Conservation (phyloP, 2,888 invertebrate species). For the Noctua janthina region DNA sequence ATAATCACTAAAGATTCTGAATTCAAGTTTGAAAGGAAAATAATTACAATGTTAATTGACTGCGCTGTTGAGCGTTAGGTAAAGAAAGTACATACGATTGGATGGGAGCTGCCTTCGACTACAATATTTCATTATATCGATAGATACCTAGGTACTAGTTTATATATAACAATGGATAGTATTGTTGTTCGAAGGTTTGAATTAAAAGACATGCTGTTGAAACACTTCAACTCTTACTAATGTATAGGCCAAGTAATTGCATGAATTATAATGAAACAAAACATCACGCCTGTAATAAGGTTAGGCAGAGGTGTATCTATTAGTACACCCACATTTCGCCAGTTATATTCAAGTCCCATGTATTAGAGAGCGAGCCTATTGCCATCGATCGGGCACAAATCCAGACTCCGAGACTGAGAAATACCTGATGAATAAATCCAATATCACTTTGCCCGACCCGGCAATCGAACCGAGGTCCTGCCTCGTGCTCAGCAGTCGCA, state of each 20-base stretch:
- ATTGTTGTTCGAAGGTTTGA: conserved; percentile 28
- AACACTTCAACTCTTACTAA: neutral
- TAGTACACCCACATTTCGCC: no score
- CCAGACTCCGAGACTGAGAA: no score
- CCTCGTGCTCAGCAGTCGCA: neutral
- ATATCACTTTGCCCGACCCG: neutral
- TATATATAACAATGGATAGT: conserved; percentile 43
- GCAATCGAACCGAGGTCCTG: no score
- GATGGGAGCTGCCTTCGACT: conserved; percentile 49
- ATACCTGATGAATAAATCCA: no score
- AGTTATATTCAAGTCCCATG: no score
- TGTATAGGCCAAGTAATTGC: neutral
- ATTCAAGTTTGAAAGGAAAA: conserved; percentile 18
- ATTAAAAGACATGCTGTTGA: conserved; percentile 27
- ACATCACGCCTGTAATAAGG: no score
- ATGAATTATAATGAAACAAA: neutral
- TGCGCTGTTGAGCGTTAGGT: conserved; percentile 57
- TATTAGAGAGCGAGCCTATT: no score
- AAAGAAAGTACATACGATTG: conserved; percentile 37
- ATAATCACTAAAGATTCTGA: conserved; percentile 19
- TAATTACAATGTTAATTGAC: conserved; percentile 66
- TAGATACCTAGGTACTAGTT: conserved; percentile 47
- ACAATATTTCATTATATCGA: conserved; percentile 36
- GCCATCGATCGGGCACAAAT: no score
- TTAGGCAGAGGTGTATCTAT: no score